phyloP scores from a whole-genome alignment of 2,113 vertebrate species.

The Cephalopholis sonnerati region DNA sequence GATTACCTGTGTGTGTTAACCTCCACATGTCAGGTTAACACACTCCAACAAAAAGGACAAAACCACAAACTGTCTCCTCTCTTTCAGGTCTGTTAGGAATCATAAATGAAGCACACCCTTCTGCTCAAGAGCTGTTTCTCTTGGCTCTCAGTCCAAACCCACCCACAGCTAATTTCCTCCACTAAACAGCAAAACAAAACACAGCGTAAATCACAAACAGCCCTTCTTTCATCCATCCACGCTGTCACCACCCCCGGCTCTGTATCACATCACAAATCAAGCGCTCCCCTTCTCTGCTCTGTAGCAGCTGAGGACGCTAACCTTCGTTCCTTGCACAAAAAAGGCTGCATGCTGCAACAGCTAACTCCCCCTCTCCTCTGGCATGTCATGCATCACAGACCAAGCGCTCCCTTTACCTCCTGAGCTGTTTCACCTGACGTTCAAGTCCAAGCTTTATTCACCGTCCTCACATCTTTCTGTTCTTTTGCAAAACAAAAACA shows the following conservation, averaged over 20 bases:
- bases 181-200: too few relatives aligned
- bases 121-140: too few relatives aligned
- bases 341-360: neutral
- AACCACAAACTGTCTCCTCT: neutral
- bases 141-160: neutral
- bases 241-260: neutral
- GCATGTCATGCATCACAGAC: neutral
- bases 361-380: neutral
- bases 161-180: neutral
- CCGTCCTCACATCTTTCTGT: neutral
- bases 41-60: too few relatives aligned
- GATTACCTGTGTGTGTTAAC: neutral
- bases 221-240: too few relatives aligned
- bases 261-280: constrained; percentile 7
- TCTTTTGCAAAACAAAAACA: neutral
- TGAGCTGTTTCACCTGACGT: too few relatives aligned
- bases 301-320: neutral
- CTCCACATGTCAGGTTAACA: neutral
- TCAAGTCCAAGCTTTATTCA: neutral
- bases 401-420: constrained; percentile 17
- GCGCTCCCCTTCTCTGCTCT: neutral
- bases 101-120: constrained; percentile 2
- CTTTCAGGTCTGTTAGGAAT: neutral
- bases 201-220: too few relatives aligned
- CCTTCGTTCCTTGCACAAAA: neutral